A percentile compares a stretch with the other conserved stretches of the same genome.
Conservation (phyloP, 2,113 vertebrate species). For the Pitta sordida region DNA sequence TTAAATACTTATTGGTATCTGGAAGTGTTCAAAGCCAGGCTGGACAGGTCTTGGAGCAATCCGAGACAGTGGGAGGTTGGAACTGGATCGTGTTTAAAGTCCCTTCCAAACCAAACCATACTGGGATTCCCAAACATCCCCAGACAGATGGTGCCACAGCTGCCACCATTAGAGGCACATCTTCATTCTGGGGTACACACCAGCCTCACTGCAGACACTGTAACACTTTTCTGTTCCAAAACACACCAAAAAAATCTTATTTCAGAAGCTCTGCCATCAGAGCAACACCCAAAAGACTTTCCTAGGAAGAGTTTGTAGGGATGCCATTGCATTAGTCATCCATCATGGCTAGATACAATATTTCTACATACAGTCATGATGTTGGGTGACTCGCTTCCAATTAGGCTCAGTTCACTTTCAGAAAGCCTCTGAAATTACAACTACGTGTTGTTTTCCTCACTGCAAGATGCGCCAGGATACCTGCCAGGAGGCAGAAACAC, state of each 20-base stretch:
- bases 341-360: rapidly evolving
- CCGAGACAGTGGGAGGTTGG: neutral
- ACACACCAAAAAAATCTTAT: neutral
- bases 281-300: neutral
- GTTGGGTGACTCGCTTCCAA: neutral
- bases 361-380: neutral
- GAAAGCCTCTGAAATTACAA: neutral
- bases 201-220: neutral
- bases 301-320: neutral
- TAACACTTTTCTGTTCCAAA: neutral
- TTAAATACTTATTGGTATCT: neutral
- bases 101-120: neutral
- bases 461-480: neutral
- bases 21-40: rapidly evolving
- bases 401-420: neutral
- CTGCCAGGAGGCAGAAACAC: neutral
- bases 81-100: neutral
- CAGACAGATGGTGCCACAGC: rapidly evolving
- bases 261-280: neutral
- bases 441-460: neutral
- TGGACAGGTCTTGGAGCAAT: rapidly evolving
- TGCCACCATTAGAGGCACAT: rapidly evolving
- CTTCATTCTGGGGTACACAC: neutral
- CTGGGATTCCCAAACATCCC: neutral
- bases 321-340: neutral